Percentiles rank a stretch among this genome's conserved stretches.
These are phyloP conservation scores for Harpegnathos saltator DNA, from an alignment of 1,140 invertebrate species.

Conservation along the genomic window DNA sequence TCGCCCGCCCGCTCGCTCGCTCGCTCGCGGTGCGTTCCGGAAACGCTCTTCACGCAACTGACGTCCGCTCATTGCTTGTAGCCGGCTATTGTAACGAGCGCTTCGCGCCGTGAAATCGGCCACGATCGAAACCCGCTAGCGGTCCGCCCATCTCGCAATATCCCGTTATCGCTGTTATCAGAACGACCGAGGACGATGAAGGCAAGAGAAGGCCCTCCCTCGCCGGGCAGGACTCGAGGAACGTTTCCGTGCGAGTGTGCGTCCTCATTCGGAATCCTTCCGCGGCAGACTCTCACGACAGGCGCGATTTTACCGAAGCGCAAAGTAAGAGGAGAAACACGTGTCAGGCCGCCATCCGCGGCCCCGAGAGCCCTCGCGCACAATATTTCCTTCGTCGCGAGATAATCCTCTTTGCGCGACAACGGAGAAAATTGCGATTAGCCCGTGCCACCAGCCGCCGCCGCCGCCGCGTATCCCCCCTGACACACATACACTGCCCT, in stretches of 20 bases:
- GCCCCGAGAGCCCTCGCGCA: no score
- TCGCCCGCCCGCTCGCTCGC: constrained; percentile 1
- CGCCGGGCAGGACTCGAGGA: no score
- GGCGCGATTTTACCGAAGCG: no score
- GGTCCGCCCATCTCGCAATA: not conserved
- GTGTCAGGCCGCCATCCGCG: no score
- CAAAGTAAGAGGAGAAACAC: not conserved
- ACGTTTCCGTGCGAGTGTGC: no score
- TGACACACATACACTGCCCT: constrained; percentile 43
- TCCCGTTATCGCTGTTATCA: not conserved
- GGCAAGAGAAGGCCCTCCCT: no score
- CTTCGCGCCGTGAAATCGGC: constrained; percentile 1
- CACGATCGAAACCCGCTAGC: constrained; percentile 1
- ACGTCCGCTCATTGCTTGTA: constrained; percentile 21
- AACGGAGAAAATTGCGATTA: constrained; percentile 48
- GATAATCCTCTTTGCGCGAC: constrained; percentile 44
- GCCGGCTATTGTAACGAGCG: constrained; percentile 32
- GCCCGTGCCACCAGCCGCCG: not conserved
- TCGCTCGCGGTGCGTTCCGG: constrained; percentile 55
- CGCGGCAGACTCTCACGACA: no score
- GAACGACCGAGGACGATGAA: not conserved
- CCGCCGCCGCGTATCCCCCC: constrained; percentile 8
- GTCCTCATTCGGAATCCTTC: no score
- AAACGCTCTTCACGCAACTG: constrained; percentile 47
- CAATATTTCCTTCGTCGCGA: constrained; percentile 25